Conservation (phyloP, 2,888 invertebrate genomes). For the Hedychridium roseum region DNA sequence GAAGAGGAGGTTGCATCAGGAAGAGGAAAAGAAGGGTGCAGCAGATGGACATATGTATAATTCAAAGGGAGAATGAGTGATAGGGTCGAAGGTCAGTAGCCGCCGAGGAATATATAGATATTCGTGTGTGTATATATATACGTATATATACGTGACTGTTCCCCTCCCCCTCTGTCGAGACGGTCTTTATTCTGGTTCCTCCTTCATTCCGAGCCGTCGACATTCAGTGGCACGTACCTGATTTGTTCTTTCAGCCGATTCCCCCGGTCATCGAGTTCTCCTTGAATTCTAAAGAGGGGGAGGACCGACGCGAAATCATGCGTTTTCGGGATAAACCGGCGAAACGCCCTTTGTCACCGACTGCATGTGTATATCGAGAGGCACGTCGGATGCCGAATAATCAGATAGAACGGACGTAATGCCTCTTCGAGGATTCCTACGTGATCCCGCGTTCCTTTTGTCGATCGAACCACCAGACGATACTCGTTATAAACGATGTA, state of each 20-base stretch:
- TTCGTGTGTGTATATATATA: too few relatives aligned
- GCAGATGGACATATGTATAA: not conserved
- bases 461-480: too few relatives aligned
- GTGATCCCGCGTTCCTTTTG: too few relatives aligned
- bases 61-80: conserved; percentile 23
- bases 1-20: not conserved
- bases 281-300: too few relatives aligned
- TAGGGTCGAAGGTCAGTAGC: conserved; percentile 36
- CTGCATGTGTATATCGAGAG: too few relatives aligned
- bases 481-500: too few relatives aligned
- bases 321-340: conserved; percentile 4
- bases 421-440: too few relatives aligned
- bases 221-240: conserved; percentile 38
- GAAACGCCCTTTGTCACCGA: too few relatives aligned
- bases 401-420: too few relatives aligned
- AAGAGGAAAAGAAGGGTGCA: not conserved
- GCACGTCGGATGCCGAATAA: too few relatives aligned
- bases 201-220: conserved; percentile 20
- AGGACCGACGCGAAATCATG: conserved; percentile 19
- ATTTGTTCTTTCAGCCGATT: conserved; percentile 15
- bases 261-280: conserved; percentile 14
- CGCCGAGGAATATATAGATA: conserved; percentile 37
- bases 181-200: conserved; percentile 1
- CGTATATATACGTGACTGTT: conserved; percentile 22
- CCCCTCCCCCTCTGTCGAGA: not conserved